phyloP scores from a whole-genome alignment of 2,113 vertebrate species.

The Leptobrachium ailaonicum region DNA sequence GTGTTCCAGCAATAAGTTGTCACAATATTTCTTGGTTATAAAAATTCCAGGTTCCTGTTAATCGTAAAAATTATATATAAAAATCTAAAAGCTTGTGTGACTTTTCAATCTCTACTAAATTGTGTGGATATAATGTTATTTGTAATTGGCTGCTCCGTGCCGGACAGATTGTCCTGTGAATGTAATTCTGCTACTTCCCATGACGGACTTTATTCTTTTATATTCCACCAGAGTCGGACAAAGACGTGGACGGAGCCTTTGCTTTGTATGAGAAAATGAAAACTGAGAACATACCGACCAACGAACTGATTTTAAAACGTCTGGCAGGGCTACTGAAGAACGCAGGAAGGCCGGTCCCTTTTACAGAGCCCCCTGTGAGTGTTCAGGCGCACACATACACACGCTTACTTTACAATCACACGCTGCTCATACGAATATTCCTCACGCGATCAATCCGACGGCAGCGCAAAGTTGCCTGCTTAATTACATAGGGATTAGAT shows the following conservation, averaged over 20 bases:
- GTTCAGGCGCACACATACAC: conserved; percentile 45
- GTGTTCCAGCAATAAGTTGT: too few relatives aligned
- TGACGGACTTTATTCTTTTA: background rate
- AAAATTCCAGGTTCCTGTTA: too few relatives aligned
- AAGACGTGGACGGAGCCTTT: conserved; percentile 77
- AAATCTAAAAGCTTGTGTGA: too few relatives aligned
- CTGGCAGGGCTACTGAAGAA: conserved; percentile 77
- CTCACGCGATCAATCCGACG: conserved; percentile 32
- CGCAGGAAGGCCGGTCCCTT: conserved; percentile 76
- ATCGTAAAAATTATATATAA: too few relatives aligned
- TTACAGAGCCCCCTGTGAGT: conserved; percentile 90
- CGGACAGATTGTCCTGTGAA: background rate
- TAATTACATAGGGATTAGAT: conserved; percentile 60
- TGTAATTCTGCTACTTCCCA: background rate
- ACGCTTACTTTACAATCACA: conserved; percentile 38
- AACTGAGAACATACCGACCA: conserved; percentile 64
- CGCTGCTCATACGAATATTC: conserved; percentile 19
- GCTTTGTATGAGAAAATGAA: conserved; percentile 71
- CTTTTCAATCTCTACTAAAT: too few relatives aligned
- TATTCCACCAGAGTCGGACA: conserved; percentile 69
- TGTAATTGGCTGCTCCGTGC: too few relatives aligned
- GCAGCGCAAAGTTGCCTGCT: conserved; percentile 50
- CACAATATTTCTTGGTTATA: too few relatives aligned
- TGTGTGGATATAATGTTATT: too few relatives aligned
- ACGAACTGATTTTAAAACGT: conserved; percentile 82